phyloP scores from a whole-genome alignment of 92 coral and sea anemone genomes.

The Epizoanthus ramosus region DNA sequence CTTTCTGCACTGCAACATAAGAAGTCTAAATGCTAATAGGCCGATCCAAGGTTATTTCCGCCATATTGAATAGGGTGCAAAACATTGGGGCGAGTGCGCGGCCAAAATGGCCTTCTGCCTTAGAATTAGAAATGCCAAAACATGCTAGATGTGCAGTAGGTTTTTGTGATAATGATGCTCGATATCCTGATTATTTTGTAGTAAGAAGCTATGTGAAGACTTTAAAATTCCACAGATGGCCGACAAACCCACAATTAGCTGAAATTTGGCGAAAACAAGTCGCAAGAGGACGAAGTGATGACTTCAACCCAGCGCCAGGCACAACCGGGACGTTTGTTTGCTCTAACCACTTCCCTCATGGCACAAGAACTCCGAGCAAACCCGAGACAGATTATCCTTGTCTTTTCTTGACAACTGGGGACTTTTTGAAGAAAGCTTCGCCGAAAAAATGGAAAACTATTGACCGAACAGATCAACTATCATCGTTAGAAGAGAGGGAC shows the following conservation, averaged over 20 bases:
- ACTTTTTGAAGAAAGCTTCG: too few relatives aligned
- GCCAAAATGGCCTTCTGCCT: background rate
- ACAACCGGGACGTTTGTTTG: slow-evolving; percentile 35
- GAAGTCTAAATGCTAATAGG: too few relatives aligned
- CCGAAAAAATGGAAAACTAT: too few relatives aligned
- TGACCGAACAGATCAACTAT: too few relatives aligned
- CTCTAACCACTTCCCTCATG: slow-evolving; percentile 32
- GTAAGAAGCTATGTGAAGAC: slow-evolving; percentile 49
- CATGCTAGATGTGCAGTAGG: slow-evolving; percentile 50
- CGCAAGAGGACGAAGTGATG: slow-evolving; percentile 31
- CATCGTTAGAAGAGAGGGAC: too few relatives aligned
- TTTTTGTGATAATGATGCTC: slow-evolving; percentile 41
- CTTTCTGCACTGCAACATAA: too few relatives aligned
- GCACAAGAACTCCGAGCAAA: slow-evolving; percentile 33
- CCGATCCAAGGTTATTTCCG: too few relatives aligned
- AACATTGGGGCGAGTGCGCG: too few relatives aligned
- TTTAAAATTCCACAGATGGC: slow-evolving; percentile 38
- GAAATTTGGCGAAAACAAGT: slow-evolving; percentile 30
- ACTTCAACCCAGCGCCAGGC: slow-evolving; percentile 25
- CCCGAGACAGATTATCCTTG: too few relatives aligned
- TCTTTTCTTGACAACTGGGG: too few relatives aligned
- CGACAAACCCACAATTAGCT: slow-evolving; percentile 16
- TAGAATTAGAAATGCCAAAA: too few relatives aligned
- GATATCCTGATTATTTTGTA: slow-evolving; percentile 33
- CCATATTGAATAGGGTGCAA: too few relatives aligned